Conservation (phyloP, 2,113 vertebrate species). For the Platysteira castanea region DNA sequence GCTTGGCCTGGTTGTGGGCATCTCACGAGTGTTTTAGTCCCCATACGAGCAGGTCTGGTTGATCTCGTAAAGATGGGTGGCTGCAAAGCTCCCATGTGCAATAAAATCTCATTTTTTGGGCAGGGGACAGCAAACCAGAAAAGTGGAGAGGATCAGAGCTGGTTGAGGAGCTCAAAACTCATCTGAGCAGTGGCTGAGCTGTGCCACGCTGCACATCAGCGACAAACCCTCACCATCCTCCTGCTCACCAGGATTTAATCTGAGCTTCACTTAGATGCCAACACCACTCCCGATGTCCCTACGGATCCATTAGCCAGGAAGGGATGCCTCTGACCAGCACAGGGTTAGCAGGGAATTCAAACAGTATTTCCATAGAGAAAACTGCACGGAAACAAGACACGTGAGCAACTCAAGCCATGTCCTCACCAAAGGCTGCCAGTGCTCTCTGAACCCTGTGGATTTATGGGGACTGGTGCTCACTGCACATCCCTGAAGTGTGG, state of each 20-base stretch:
- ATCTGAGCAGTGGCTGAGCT: neutral
- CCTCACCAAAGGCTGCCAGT: neutral
- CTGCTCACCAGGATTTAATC: neutral
- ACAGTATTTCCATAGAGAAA: neutral
- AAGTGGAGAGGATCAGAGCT: neutral
- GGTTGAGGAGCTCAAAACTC: neutral
- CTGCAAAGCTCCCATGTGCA: neutral
- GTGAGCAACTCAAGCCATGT: neutral
- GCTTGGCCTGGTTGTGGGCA: neutral
- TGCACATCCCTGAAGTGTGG: neutral
- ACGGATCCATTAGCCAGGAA: neutral
- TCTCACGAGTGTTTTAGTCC: neutral
- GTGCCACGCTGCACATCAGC: rapidly evolving
- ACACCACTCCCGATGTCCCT: neutral
- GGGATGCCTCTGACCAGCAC: neutral
- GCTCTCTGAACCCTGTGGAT: neutral
- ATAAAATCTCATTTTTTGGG: neutral
- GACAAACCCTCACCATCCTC: neutral
- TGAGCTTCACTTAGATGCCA: neutral
- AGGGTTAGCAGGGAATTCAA: neutral
- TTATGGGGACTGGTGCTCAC: neutral
- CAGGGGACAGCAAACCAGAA: neutral
- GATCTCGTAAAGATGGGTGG: neutral
- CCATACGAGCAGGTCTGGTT: neutral
- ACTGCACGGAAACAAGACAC: neutral